Conservation (phyloP, 2,113 vertebrate genomes). For the Alethe diademata region DNA sequence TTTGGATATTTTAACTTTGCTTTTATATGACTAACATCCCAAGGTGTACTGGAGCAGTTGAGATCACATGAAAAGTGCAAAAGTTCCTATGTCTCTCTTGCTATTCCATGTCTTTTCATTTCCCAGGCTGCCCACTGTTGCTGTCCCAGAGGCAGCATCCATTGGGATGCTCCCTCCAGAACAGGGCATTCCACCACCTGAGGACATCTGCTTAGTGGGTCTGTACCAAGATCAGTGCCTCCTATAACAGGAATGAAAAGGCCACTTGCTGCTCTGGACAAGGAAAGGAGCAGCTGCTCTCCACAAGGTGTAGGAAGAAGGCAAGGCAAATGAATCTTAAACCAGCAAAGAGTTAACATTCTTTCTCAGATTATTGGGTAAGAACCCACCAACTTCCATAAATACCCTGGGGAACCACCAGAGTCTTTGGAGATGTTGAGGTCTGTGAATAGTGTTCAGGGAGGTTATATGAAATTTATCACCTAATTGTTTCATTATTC, state of each 20-base stretch:
- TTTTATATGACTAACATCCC: not conserved
- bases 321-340: not conserved
- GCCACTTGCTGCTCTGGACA: not conserved
- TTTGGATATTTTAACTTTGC: not conserved
- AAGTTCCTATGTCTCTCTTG: not conserved
- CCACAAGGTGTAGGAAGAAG: not conserved
- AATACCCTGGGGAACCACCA: not conserved
- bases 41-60: not conserved
- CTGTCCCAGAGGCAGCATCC: not conserved
- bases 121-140: not conserved
- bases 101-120: not conserved
- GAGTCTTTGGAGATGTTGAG: not conserved
- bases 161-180: not conserved
- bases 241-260: not conserved
- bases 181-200: fast-evolving
- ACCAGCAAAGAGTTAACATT: not conserved
- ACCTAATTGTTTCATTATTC: not conserved
- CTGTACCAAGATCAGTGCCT: fast-evolving
- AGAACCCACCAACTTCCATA: not conserved
- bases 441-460: not conserved
- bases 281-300: not conserved
- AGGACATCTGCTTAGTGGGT: not conserved
- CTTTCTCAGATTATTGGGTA: not conserved
- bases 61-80: not conserved
- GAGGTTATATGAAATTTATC: not conserved